These are phyloP conservation scores for Therioaphis trifolii DNA, from an alignment of 2,888 invertebrate genomes.

Conservation along the genomic window DNA sequence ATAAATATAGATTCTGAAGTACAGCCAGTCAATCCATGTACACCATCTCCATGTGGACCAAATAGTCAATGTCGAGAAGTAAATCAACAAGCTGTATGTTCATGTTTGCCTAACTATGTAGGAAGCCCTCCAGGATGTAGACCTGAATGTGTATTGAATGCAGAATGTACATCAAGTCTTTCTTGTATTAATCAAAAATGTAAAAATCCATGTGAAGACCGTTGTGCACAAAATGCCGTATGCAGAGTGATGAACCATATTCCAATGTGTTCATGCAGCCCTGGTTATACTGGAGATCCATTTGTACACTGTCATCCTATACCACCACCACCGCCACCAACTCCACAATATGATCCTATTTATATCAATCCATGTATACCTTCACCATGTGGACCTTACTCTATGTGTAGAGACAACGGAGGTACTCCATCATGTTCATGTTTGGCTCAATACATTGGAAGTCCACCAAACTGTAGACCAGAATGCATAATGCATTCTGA, in stretches of 20 bases:
- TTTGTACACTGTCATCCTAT: constrained; percentile 74
- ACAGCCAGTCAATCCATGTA: constrained; percentile 71
- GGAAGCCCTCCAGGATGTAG: constrained; percentile 78
- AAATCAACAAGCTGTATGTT: constrained; percentile 77
- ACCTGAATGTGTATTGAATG: constrained; percentile 79
- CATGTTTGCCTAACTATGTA: constrained; percentile 75
- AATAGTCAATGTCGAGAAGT: constrained; percentile 75
- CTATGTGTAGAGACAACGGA: constrained; percentile 74
- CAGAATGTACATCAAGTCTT: constrained; percentile 77
- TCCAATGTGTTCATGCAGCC: constrained; percentile 78
- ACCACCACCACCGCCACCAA: constrained; percentile 65
- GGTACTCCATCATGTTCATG: constrained; percentile 79
- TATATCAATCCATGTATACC: constrained; percentile 76
- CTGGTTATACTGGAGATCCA: constrained; percentile 76
- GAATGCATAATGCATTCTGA: constrained; percentile 70
- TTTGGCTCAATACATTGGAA: constrained; percentile 75
- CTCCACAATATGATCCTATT: constrained; percentile 68
- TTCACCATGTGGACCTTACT: constrained; percentile 79
- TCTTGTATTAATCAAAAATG: constrained; percentile 81
- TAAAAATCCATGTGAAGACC: constrained; percentile 78
- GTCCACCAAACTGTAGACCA: constrained; percentile 72
- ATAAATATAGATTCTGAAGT: constrained; percentile 65
- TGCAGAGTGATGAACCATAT: constrained; percentile 83
- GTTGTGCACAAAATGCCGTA: constrained; percentile 78
- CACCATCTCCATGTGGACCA: constrained; percentile 76